Evolutionary conservation across 2,797 vertebrate species (phyloP), one percentile per base, ranked within the genome.

Genomic region (Natrix natrix): DNA sequence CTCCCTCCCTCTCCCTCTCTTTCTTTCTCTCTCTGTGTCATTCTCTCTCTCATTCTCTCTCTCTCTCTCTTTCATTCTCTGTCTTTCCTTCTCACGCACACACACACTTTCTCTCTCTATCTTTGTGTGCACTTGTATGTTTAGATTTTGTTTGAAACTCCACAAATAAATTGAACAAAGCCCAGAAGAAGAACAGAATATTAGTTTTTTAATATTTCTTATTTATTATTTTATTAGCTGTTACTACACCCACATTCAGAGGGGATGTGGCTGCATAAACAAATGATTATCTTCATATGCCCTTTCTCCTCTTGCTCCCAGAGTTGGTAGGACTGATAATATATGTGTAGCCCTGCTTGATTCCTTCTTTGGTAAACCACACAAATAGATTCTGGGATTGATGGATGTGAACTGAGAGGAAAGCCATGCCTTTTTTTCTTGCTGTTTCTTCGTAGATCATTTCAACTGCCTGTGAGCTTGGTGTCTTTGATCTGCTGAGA

Each of bases 391-490:
- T 16, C 13, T 69, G 2, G 13, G 66, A 69, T 69, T 32, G 5
- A 7, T 69, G 63, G 63, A 14, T 32, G 5, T 69, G 28, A 69
- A 16, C 63, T 28, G 63, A 66, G 11, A 66, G 63, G 12, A 66
- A 66, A 5, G 63, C 63, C 1, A 66, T 28, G 12, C 28, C 4
- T 28, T 28, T 63, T 4, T 1, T 26, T 60, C 14, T 17, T 22
- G 57, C 57, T 59, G 5, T 22, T 59, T 59, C 57, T 59, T 59
- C 1, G 1, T 92, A 99, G 99, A 98, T 98, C 0, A 96, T 99
- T 91, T 99, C 99, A 87, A 96, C 98, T 0, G 98, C 99, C 69
- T 98, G 98, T 63, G 99, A 99, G 95, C 86, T 99, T 92, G 99
- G 99, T 0, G 98, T 99, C 69, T 99, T 99, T 89, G 98, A 99